Evolutionary conservation across 1,140 invertebrate genomes (phyloP), one percentile per base, ranked within the genome.

Genomic region (Pogonomyrmex californicus): DNA sequence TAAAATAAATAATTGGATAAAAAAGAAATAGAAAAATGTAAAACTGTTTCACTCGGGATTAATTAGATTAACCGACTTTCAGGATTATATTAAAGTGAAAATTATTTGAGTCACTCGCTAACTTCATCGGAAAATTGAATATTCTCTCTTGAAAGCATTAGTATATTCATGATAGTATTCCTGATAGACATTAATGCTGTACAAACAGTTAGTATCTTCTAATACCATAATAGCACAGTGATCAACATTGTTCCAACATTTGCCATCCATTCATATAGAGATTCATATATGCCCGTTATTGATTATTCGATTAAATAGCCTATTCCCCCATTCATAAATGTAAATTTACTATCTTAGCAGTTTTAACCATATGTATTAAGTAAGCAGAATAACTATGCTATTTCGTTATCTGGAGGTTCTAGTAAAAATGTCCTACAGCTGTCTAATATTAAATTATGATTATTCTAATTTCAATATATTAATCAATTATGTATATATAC

Each of bases 291-390:
- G 33, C 36, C 23, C 36, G 12, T 58, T 60, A 82, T 38, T 33
- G 38, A 66, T 58, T 68, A 47, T 23, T 68, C 23, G 36, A 82
- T 82, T 58, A 70, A 58, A 71, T 70, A 17, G 71, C 14, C 65
- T 14, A 36, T 81, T 33, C 30, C 54, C 17, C 6, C 1, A n/a
- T 44, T 66, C 36, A 12, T 23, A 51, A 79, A 78, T 65, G 17
- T 51, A 51, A 65, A 79, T 76, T 60, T 47, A 54, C 12, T 65
- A 78, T 4, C 12, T 33, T 36, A 36, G 6, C 4, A 63, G 49
- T 12, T 17, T 54, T 62, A 47, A 47, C 33, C 23, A 23, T 49
- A 30, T 10, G 12, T 38, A 36, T 4, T 14, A 14, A 47, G 10
- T 30, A 77, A 51, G 9, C 65, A 14, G 4, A 78, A n/a, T 63